phyloP scores from a whole-genome alignment of 2,888 invertebrate genomes.

The Resseliella maxima region DNA sequence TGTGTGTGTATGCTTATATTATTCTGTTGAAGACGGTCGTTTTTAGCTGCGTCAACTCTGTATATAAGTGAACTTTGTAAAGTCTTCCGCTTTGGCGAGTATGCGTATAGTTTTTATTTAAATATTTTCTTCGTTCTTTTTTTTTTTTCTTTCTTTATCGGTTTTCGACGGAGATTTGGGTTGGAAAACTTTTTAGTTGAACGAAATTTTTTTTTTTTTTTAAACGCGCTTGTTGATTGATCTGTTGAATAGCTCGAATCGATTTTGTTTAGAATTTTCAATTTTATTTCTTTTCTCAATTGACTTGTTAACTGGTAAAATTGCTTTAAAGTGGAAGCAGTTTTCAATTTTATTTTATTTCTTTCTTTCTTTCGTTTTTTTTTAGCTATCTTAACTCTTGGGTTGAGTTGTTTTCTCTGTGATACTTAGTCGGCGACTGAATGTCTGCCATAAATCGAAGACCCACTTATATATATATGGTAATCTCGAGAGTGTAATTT shows the following conservation, averaged over 20 bases:
- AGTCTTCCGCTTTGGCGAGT: constrained; percentile 49
- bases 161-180: no score
- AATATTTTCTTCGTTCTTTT: neutral
- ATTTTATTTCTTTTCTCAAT: no score
- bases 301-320: no score
- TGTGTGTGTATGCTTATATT: neutral
- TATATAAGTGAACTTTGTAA: neutral
- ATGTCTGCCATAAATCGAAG: constrained; percentile 71
- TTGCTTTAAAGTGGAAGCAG: no score
- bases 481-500: constrained; percentile 2
- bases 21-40: neutral
- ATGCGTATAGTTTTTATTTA: constrained; percentile 5
- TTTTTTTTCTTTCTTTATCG: neutral
- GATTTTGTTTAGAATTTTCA: no score
- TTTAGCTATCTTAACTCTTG: no score
- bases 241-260: no score
- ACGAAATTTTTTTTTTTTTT: no score
- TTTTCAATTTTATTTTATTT: neutral
- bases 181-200: no score
- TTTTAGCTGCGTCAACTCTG: neutral
- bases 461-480: constrained; percentile 63
- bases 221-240: no score
- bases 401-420: constrained; percentile 54
- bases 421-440: constrained; percentile 70
- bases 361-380: constrained; percentile 4